Evolutionary conservation across 2,113 vertebrate species (phyloP).

Genomic region (Nesoenas mayeri): DNA sequence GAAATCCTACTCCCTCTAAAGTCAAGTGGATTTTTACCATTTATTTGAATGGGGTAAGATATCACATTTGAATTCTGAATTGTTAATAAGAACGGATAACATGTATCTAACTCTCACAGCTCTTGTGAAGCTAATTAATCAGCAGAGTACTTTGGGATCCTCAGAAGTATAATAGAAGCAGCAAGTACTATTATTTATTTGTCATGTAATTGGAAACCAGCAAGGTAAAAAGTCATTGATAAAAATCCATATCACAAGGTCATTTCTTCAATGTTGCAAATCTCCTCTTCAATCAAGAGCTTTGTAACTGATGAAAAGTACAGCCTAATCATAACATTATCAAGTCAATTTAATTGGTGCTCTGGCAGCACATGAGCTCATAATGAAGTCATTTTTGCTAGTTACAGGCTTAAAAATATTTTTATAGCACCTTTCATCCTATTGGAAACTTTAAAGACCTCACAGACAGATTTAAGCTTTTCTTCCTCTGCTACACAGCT

Average conservation of each 20-base stretch:
- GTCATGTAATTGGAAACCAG: constrained; percentile 65
- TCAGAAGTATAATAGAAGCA: constrained; percentile 63
- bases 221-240: constrained; percentile 70
- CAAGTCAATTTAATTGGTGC: constrained; percentile 70
- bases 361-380: constrained; percentile 64
- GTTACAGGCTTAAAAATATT: constrained; percentile 62
- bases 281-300: constrained; percentile 69
- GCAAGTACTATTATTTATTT: constrained; percentile 71
- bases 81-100: constrained; percentile 50
- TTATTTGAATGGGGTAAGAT: constrained; percentile 33
- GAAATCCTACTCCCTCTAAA: not conserved
- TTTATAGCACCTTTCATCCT: constrained; percentile 48
- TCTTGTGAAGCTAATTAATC: constrained; percentile 65
- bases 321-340: constrained; percentile 69
- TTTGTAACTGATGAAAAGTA: constrained; percentile 71
- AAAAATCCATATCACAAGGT: constrained; percentile 69
- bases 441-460: constrained; percentile 34
- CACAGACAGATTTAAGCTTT: not conserved
- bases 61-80: constrained; percentile 48
- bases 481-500: not conserved
- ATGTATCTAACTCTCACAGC: constrained; percentile 34
- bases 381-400: constrained; percentile 66
- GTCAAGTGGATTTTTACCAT: constrained; percentile 27
- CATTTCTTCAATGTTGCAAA: constrained; percentile 64
- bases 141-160: constrained; percentile 55